A percentile compares a stretch with the other conserved stretches of the same genome.
These are phyloP conservation scores for Drosophila oshimai DNA, from an alignment of 1,140 invertebrate species.

Conservation along the genomic window DNA sequence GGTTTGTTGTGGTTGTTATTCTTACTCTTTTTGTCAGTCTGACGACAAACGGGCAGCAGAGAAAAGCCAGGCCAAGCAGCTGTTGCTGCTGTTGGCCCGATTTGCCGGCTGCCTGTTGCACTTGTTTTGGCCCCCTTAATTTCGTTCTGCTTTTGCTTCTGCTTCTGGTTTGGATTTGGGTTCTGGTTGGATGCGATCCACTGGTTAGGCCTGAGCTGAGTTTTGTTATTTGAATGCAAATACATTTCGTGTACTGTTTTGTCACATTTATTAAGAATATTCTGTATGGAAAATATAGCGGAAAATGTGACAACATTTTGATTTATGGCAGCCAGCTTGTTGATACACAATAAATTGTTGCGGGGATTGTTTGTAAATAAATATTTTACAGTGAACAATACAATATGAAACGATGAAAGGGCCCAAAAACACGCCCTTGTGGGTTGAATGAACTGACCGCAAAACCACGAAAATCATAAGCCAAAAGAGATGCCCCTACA, in stretches of 20 bases:
- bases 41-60: constrained; percentile 10
- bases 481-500: not conserved
- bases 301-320: constrained; percentile 19
- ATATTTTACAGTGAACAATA: no score
- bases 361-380: not conserved
- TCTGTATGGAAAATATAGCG: not conserved
- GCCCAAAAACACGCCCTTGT: constrained; percentile 17
- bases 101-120: constrained; percentile 57
- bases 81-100: constrained; percentile 39
- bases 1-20: constrained; percentile 18
- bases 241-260: constrained; percentile 7
- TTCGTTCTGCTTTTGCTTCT: constrained; percentile 41
- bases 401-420: not conserved
- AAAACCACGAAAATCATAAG: constrained; percentile 7
- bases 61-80: constrained; percentile 1
- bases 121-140: constrained; percentile 52
- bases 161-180: constrained; percentile 5
- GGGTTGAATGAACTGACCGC: constrained; percentile 62
- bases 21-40: constrained; percentile 7
- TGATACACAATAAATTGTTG: constrained; percentile 2
- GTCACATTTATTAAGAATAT: not conserved
- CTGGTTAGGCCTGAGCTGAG: constrained; percentile 9
- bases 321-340: constrained; percentile 8
- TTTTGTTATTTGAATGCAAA: constrained; percentile 51
- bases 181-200: constrained; percentile 22